These are phyloP conservation scores for Tetraodon nigroviridis DNA, from an alignment of 2,113 vertebrate genomes.

Conservation along the genomic window DNA sequence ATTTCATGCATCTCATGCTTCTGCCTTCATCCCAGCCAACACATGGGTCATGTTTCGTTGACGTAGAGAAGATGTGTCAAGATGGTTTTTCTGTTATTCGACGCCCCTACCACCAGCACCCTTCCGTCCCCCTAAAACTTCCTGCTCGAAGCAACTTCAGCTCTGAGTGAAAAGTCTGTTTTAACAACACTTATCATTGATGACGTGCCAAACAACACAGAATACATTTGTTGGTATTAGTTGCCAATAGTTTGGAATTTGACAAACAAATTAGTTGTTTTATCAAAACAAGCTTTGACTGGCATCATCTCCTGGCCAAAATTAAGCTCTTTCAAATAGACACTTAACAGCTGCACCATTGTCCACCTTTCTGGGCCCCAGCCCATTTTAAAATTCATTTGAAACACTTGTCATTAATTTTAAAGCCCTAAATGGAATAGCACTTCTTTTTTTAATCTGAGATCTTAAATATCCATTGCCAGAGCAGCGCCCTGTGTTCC, in stretches of 20 bases:
- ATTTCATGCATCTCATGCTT: slow-evolving; percentile 24
- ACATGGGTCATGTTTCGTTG: slow-evolving; percentile 34
- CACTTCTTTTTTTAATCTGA: background rate
- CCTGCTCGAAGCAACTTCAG: background rate
- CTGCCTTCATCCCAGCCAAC: slow-evolving; percentile 23
- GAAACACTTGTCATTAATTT: background rate
- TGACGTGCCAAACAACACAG: too few species aligned
- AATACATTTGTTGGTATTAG: background rate
- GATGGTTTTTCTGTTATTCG: slow-evolving; percentile 9
- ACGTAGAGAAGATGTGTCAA: slow-evolving; percentile 39
- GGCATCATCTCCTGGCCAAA: too few species aligned
- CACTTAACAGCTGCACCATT: too few species aligned
- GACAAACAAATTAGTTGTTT: background rate
- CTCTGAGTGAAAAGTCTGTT: background rate
- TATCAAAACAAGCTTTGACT: too few species aligned
- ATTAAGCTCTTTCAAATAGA: too few species aligned
- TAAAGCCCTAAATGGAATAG: background rate
- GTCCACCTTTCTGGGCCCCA: too few species aligned
- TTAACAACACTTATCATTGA: background rate
- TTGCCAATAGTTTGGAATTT: background rate
- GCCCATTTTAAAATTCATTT: background rate
- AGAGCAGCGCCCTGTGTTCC: background rate
- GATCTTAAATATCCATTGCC: background rate
- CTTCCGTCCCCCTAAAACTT: background rate
- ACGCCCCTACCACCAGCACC: too few species aligned